Percentiles rank a stretch among this genome's conserved stretches.
Conservation (phyloP, 2,113 vertebrate species). For the Paratilapia polleni region DNA sequence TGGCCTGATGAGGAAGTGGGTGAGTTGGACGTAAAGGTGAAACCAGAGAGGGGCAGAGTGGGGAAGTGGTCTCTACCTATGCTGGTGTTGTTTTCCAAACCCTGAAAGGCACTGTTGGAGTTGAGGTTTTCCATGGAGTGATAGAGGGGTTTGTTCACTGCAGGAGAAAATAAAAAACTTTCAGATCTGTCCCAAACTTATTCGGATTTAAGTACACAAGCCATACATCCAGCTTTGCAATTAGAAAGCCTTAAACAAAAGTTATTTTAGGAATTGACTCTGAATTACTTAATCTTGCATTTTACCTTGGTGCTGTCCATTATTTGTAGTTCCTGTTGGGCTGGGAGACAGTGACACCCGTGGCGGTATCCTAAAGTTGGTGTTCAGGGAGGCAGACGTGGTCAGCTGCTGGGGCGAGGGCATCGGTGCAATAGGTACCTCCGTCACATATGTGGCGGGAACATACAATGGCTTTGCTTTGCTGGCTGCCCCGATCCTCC, state of each 20-base stretch:
- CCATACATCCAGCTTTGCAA: not conserved
- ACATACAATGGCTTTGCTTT: slow-evolving; percentile 86
- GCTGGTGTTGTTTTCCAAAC: slow-evolving; percentile 9
- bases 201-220: not conserved
- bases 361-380: slow-evolving; percentile 52
- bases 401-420: slow-evolving; percentile 54
- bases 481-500: slow-evolving; percentile 78
- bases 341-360: slow-evolving; percentile 56
- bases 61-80: slow-evolving; percentile 50
- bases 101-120: slow-evolving; percentile 71
- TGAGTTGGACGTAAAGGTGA: slow-evolving; percentile 45
- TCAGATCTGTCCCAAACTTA: not conserved
- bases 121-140: slow-evolving; percentile 83
- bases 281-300: not conserved
- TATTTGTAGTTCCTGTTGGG: slow-evolving; percentile 12
- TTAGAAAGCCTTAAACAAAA: not conserved
- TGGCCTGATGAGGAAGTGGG: slow-evolving; percentile 50
- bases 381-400: slow-evolving; percentile 55
- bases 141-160: slow-evolving; percentile 71
- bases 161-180: slow-evolving; percentile 7
- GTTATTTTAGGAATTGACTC: not conserved
- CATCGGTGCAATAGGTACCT: slow-evolving; percentile 75
- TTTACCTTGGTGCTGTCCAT: slow-evolving; percentile 66
- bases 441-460: slow-evolving; percentile 86
- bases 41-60: slow-evolving; percentile 57